Conservation (phyloP, 1,140 invertebrate genomes). For the Euura lappo region DNA sequence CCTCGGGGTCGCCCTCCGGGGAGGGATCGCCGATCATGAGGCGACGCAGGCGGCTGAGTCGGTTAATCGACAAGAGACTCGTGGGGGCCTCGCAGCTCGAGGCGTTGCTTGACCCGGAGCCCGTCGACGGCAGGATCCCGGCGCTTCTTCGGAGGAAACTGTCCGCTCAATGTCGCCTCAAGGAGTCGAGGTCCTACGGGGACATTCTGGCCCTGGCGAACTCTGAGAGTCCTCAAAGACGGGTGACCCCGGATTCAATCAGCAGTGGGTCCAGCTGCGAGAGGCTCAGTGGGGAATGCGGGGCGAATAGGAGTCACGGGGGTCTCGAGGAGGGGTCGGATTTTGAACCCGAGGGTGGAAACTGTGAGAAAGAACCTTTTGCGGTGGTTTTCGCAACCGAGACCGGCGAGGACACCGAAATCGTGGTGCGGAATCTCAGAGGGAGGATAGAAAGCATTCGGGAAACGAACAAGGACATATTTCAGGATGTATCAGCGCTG, state of each 20-base stretch:
- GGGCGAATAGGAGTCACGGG: constrained; percentile 21
- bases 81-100: constrained; percentile 31
- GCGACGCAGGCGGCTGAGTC: constrained; percentile 22
- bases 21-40: constrained; percentile 1
- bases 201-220: constrained; percentile 21
- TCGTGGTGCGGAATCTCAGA: constrained; percentile 38
- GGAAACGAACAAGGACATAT: constrained; percentile 40
- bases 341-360: constrained; percentile 16
- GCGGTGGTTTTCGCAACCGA: neutral
- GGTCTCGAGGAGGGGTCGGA: constrained; percentile 19
- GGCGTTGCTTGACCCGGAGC: constrained; percentile 23
- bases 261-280: constrained; percentile 32
- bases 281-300: constrained; percentile 24
- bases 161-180: no score
- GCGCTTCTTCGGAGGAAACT: neutral
- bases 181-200: neutral
- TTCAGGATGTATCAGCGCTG: constrained; percentile 39
- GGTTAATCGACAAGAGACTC: constrained; percentile 35
- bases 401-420: constrained; percentile 30
- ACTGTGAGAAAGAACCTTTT: constrained; percentile 40
- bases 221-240: constrained; percentile 15
- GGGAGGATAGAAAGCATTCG: constrained; percentile 43
- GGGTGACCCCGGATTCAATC: constrained; percentile 17
- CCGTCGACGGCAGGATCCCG: neutral
- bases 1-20: constrained; percentile 31